phyloP scores from a whole-genome alignment of 1,140 invertebrate species.

The Apis mellifera region DNA sequence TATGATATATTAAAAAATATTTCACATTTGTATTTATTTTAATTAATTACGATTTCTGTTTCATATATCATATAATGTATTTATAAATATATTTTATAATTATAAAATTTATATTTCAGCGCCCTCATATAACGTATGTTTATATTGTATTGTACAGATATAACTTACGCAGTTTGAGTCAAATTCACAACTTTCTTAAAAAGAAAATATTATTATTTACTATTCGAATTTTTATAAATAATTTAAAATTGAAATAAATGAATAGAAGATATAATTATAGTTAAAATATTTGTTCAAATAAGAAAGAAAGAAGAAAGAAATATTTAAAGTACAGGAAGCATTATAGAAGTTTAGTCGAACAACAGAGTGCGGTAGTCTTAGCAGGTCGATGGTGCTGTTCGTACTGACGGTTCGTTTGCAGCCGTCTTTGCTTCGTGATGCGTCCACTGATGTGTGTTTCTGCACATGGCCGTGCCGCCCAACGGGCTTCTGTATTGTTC shows the following conservation, averaged over 20 bases:
- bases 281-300: not conserved
- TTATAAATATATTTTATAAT: not conserved
- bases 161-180: constrained; percentile 41
- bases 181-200: constrained; percentile 31
- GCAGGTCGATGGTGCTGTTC: constrained; percentile 71
- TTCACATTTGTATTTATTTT: not conserved
- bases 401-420: constrained; percentile 76
- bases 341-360: constrained; percentile 40
- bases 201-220: constrained; percentile 9
- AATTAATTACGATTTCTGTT: not conserved
- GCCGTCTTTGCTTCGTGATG: constrained; percentile 76
- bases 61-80: not conserved
- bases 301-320: not conserved
- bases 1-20: not conserved
- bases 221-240: not conserved
- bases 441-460: constrained; percentile 76
- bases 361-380: constrained; percentile 62
- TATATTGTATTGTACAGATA: not conserved
- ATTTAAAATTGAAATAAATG: not conserved
- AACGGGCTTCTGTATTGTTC: constrained; percentile 71
- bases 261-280: not conserved
- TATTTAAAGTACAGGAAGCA: constrained; percentile 36
- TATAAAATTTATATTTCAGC: constrained; percentile 33
- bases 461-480: constrained; percentile 79
- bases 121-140: constrained; percentile 30